Evolutionary conservation across 2,797 vertebrate species (phyloP), one percentile per base, ranked within the genome.

Genomic region (Parotocinclus haroldoi): DNA sequence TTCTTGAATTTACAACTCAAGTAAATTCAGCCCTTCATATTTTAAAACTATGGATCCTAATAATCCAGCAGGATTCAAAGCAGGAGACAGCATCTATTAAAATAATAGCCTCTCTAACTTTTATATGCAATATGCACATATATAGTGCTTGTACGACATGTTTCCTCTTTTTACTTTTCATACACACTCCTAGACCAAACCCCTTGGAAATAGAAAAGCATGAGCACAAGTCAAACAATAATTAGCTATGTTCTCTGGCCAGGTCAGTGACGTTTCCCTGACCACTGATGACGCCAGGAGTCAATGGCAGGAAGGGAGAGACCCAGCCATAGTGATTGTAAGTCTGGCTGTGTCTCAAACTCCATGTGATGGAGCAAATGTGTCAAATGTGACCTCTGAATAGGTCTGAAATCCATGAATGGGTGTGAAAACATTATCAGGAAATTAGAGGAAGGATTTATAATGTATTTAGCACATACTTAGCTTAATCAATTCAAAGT

Each of bases 301-400:
- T 39, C 57, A 74, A 66, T 70, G 39, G 57, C 72, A 69, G 69
- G 72, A 79, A 72, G 69, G 69, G 69, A 62, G 59, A 59, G 53
- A 49, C 63, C 42, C 13, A 37, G 51, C 9, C 10, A 13, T 37
- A 40, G 73, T 19, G 60, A 68, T 56, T 66, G 54, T 63, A 49
- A 46, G 46, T 42, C 14, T 17, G 56, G 53, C 44, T 17, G 12
- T 1, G 42, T 11, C n/a, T 66, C 50, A 56, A 38, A 18, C 10
- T 48, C 10, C 13, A 17, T 3, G 17, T 40, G 49, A 36, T 56
- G 37, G 8, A 27, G 12, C 11, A 13, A 6, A 38, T 9, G 27
- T 44, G 52, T 44, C 6, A 45, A n/a, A 9, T 51, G 36, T 19
- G 14, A 42, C 12, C 12, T 14, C 13, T 12, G 13, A 46, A 18